A percentile compares a stretch with the other conserved stretches of the same genome.
These are phyloP conservation scores for Ophioninae sp. DNA, from an alignment of 2,888 invertebrate species.

Conservation along the genomic window DNA sequence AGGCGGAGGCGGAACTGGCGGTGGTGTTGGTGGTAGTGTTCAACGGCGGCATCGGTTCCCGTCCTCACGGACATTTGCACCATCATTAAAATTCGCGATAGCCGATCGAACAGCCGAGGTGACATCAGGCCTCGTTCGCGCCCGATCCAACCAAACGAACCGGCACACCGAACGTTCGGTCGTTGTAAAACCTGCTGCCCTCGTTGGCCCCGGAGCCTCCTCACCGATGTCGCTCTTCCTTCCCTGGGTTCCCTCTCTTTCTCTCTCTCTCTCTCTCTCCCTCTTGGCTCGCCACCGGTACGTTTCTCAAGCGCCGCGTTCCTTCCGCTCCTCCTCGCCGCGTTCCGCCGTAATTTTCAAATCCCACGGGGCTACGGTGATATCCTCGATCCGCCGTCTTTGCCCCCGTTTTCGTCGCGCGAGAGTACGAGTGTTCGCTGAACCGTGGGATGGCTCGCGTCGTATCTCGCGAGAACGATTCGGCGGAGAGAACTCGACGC, in stretches of 20 bases:
- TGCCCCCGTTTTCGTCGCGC: background rate
- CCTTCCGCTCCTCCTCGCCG: background rate
- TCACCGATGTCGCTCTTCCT: background rate
- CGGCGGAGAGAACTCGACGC: background rate
- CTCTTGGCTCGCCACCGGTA: background rate
- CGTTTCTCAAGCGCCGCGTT: background rate
- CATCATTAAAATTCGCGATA: conserved; percentile 82
- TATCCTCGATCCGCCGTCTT: background rate
- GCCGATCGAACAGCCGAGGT: conserved; percentile 80
- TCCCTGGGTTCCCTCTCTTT: background rate
- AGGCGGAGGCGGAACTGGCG: conserved; percentile 15
- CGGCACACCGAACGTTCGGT: conserved; percentile 73
- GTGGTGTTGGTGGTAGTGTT: conserved; percentile 35
- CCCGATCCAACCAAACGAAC: conserved; percentile 78
- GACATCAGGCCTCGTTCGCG: conserved; percentile 80
- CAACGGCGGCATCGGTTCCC: conserved; percentile 65
- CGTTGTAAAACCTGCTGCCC: conserved; percentile 73
- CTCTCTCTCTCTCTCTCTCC: no score
- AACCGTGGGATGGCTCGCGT: background rate
- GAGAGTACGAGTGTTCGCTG: background rate
- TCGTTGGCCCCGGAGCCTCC: conserved; percentile 9
- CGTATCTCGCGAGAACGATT: background rate
- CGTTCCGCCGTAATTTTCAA: background rate
- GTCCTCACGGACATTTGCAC: conserved; percentile 78
- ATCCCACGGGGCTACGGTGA: background rate